Base-by-base conservation (phyloP, 2,888 invertebrate genomes). In the Anagyrus pseudococci region DNA sequence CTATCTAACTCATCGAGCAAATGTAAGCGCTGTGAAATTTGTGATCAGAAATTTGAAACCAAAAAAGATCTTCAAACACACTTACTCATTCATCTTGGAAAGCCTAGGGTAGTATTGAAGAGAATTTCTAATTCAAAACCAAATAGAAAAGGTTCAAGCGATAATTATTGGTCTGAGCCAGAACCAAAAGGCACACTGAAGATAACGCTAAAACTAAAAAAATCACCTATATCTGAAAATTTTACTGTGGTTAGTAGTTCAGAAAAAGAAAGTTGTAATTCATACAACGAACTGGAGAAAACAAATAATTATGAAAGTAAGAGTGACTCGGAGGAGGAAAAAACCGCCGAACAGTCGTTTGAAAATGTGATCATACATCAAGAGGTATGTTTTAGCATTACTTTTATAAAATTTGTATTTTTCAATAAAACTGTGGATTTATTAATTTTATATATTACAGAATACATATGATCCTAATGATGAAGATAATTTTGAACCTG, bases 301-400 rank as follows among this genome's bases (percentile, higher is more conserved):
- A 65, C 69, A 59, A 71, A 56, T 68, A 75, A 71, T 66, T 74
- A 79, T 79, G 79, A 76, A 62, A 70, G 69, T 29, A 75, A 71
- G 69, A 72, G 74, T 56, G 72, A 72, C 20, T 69, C 74, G 69
- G 68, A 67, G 62, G 68, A 67, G 62, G 77, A 77, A 58, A 68
- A 72, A 58, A 70, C 72, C 41, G 67, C 69, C 53, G 69, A 77
- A 63, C 71, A 73, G 61, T 61, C 74, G 20, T 78, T 73, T 47
- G 76, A 79, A 71, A 76, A 80, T 72, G 77, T 79, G 74, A 80
- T 76, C 69, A 71, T 77, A 22, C 76, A 77, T 60, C 75, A 79
- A 70, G 73, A 74, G 72, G 79, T 78, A 68, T 22, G 61, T 13
- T 15, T 19, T 29, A 25, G 25, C 26, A 22, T 26, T 47, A 26